Base-by-base conservation (phyloP, 2,888 invertebrate genomes). In the Danaus chrysippus region DNA sequence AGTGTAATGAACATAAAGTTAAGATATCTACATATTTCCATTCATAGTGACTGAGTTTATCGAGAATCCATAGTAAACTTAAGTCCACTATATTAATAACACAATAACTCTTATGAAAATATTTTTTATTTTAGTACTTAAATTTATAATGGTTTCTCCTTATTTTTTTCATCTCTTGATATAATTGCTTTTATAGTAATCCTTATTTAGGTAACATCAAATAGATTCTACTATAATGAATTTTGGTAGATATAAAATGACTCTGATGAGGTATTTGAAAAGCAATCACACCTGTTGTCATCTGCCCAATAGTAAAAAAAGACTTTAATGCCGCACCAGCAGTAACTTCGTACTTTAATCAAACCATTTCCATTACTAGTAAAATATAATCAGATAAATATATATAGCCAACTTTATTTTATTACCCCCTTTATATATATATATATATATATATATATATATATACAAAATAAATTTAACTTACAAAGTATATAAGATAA, bases 401-500 rank as follows among this genome's bases (percentile, higher is more conserved):
- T 13, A 13, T 46, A n/a, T n/a, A n/a, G n/a, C n/a, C n/a, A n/a
- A n/a, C n/a, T n/a, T n/a, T 23, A 23, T 3, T 1, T 1, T 23
- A 3, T 23, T 3, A 23, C 23, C 2, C 23, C 23, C 1, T 3
- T 23, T 1, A 1, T 23, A 23, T 23, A 23, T 23, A 23, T 23
- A 3, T 23, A 12, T 77, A 10, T 12, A 46, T 34, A 59, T 54
- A 12, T 42, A 3, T 34, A 44, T 17, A 44, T 15, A 9, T 12
- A 17, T 11, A 55, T 11, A 42, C 17, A 11, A 59, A 19, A 49
- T n/a, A 42, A 15, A 42, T 12, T 11, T 44, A 34, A 15, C 83
- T 87, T 86, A 92, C 95, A 92, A 68, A 94, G 81, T 70, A 96
- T 93, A 75, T 94, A 95, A 56, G 93, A 93, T n/a, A 93, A 92